Evolutionary conservation across 2,113 vertebrate genomes (phyloP).

Genomic region (Guaruba guarouba): DNA sequence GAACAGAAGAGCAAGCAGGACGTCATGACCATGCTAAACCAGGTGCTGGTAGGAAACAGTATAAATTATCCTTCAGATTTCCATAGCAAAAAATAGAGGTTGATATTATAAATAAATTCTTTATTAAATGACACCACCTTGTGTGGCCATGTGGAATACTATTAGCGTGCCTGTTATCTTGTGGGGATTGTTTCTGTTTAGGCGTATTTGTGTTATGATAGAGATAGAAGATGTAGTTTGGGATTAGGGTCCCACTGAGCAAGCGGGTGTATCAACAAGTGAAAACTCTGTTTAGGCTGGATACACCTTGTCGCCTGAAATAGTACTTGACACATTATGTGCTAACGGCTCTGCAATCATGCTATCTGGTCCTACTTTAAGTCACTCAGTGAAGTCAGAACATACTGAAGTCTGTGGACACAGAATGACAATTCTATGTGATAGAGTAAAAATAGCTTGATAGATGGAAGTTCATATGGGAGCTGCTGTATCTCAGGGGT

Average conservation of each 20-base stretch:
- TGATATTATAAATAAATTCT: neutral
- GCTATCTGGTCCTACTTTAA: neutral
- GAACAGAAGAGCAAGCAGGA: neutral
- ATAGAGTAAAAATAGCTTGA: neutral
- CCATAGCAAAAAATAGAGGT: neutral
- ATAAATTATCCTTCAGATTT: neutral
- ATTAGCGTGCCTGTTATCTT: neutral
- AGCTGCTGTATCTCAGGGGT: neutral
- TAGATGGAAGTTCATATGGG: neutral
- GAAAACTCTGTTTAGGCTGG: neutral
- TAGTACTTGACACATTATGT: neutral
- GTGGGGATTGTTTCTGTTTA: neutral
- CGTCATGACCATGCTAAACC: neutral
- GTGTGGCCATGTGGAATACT: neutral
- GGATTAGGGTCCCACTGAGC: neutral
- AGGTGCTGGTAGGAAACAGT: neutral
- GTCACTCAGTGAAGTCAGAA: neutral
- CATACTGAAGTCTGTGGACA: neutral
- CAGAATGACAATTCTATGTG: neutral
- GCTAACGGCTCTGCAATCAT: neutral
- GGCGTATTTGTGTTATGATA: neutral
- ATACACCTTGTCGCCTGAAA: neutral
- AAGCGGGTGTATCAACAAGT: neutral
- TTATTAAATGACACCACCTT: neutral
- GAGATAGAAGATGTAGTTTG: neutral